Conservation (phyloP, 2,888 invertebrate species). For the Stenotaenia linearis region DNA sequence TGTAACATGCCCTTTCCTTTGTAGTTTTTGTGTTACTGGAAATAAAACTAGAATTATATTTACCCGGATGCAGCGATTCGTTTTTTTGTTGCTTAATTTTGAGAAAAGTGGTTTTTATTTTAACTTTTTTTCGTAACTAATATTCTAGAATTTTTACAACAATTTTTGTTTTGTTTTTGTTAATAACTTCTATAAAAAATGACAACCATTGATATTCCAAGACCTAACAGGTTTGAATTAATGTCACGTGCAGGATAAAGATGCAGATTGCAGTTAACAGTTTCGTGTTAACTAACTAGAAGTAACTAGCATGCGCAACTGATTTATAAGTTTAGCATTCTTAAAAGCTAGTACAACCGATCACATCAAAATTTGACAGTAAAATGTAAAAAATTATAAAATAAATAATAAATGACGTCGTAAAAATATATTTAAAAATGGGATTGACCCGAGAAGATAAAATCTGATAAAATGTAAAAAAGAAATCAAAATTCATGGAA, state of each 20-base stretch:
- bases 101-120: neutral
- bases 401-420: neutral
- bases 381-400: neutral
- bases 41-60: neutral
- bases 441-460: neutral
- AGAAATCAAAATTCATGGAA: neutral
- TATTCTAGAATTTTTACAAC: neutral
- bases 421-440: neutral
- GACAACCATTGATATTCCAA: neutral
- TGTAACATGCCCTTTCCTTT: neutral
- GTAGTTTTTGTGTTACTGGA: neutral
- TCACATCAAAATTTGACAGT: neutral
- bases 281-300: neutral
- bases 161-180: neutral
- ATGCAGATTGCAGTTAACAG: neutral
- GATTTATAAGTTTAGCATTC: neutral
- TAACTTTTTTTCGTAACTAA: neutral
- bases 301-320: neutral
- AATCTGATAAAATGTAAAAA: neutral
- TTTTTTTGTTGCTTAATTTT: neutral
- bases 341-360: neutral
- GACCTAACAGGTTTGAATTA: neutral
- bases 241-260: neutral
- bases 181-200: neutral
- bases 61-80: neutral